phyloP scores from a whole-genome alignment of 2,113 vertebrate species.

The Tupaia tana region DNA sequence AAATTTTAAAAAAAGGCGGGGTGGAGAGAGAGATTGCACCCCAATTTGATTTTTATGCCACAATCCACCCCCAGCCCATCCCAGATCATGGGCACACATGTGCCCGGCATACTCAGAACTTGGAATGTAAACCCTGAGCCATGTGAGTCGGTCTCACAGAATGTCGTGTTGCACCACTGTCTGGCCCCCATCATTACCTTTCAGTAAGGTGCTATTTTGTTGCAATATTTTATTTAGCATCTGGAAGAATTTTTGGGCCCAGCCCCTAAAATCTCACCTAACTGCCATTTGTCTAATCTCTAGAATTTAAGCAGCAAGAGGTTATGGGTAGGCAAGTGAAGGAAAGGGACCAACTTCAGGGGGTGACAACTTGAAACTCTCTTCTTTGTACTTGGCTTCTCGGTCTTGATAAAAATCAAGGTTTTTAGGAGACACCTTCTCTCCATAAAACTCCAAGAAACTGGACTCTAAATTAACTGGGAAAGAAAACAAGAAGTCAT shows the following conservation, averaged over 20 bases:
- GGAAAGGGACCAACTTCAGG: neutral
- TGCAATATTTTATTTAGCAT: slow-evolving; percentile 5
- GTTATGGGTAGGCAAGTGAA: neutral
- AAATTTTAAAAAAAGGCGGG: too few relatives aligned
- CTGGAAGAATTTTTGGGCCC: slow-evolving; percentile 30
- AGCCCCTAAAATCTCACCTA: neutral
- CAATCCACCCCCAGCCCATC: too few relatives aligned
- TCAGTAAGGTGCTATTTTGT: neutral
- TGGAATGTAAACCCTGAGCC: too few relatives aligned
- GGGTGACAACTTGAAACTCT: neutral
- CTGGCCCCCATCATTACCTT: neutral
- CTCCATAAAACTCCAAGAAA: neutral
- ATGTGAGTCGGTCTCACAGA: too few relatives aligned
- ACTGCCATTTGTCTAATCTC: neutral
- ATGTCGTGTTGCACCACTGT: too few relatives aligned
- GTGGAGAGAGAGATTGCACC: too few relatives aligned
- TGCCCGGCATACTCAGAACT: too few relatives aligned
- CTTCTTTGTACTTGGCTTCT: neutral
- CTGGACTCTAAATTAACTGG: slow-evolving; percentile 22
- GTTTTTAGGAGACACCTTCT: neutral
- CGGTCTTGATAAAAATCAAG: neutral
- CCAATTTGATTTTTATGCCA: too few relatives aligned
- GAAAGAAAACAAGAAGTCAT: neutral
- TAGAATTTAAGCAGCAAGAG: neutral
- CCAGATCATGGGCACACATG: too few relatives aligned